Percentiles rank a stretch among this genome's conserved stretches.
These are phyloP conservation scores for Psammodynastes pulverulentus DNA, from an alignment of 2,113 vertebrate genomes.

Conservation along the genomic window DNA sequence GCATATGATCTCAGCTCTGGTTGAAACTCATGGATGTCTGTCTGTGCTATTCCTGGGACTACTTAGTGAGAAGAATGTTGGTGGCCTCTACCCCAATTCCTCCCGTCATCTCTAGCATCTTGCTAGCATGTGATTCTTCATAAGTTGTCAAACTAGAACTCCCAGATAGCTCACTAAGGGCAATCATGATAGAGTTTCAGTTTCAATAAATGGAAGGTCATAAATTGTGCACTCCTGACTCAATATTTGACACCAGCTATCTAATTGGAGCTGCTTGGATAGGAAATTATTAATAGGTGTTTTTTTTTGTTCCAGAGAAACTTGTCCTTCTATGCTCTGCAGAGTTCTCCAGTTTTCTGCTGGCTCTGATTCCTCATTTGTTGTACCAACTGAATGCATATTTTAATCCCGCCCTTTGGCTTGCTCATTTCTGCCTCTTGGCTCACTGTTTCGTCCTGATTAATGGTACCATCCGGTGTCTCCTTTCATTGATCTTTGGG, in stretches of 20 bases:
- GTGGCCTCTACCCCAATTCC: not conserved
- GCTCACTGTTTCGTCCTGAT: not conserved
- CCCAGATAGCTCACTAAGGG: not conserved
- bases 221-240: not conserved
- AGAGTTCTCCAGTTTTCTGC: not conserved
- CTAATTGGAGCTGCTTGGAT: not conserved
- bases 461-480: not conserved
- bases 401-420: not conserved
- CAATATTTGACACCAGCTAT: not conserved
- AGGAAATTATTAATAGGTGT: not conserved
- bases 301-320: not conserved
- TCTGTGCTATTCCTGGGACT: not conserved
- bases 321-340: not conserved
- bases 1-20: not conserved
- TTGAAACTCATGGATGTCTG: not conserved
- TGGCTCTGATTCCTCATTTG: not conserved
- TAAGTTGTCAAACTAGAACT: not conserved
- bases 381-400: not conserved
- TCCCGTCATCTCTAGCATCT: not conserved
- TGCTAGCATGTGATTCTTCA: not conserved
- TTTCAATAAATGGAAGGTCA: not conserved
- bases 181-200: not conserved
- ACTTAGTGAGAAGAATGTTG: not conserved
- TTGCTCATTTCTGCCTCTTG: not conserved
- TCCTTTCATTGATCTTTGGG: not conserved